phyloP scores from a whole-genome alignment of 2,888 invertebrate species.

The Bedellia somnulentella region DNA sequence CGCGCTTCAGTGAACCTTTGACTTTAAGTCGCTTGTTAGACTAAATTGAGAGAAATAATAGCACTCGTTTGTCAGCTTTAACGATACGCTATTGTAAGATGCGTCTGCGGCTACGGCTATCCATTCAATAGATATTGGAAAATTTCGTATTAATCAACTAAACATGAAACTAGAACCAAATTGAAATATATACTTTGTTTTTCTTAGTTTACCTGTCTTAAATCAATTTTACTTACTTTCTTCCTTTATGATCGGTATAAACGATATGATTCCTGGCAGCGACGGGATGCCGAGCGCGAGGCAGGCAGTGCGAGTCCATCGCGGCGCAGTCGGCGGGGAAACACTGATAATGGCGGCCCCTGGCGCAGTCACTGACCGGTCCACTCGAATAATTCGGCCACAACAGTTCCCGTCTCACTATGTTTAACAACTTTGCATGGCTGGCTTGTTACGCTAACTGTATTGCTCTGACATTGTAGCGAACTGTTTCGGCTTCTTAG shows the following conservation, averaged over 20 bases:
- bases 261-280: constrained; percentile 53
- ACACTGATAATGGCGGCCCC: no score
- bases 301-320: constrained; percentile 42
- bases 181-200: no score
- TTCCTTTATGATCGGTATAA: constrained; percentile 54
- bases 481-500: constrained; percentile 47
- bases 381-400: constrained; percentile 31
- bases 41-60: constrained; percentile 61
- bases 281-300: constrained; percentile 30
- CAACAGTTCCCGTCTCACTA: constrained; percentile 14
- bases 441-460: constrained; percentile 44
- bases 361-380: constrained; percentile 17
- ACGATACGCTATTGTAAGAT: no score
- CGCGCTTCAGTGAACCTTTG: constrained; percentile 52
- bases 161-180: no score
- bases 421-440: constrained; percentile 48
- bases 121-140: no score
- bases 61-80: constrained; percentile 55
- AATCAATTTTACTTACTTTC: constrained; percentile 42
- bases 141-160: no score
- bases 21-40: constrained; percentile 53
- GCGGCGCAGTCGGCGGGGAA: neutral
- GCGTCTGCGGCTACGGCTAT: no score
- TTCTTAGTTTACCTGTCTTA: neutral
- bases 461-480: constrained; percentile 34